Base-by-base conservation (phyloP, 1,140 invertebrate species). In the Orius laevigatus region DNA sequence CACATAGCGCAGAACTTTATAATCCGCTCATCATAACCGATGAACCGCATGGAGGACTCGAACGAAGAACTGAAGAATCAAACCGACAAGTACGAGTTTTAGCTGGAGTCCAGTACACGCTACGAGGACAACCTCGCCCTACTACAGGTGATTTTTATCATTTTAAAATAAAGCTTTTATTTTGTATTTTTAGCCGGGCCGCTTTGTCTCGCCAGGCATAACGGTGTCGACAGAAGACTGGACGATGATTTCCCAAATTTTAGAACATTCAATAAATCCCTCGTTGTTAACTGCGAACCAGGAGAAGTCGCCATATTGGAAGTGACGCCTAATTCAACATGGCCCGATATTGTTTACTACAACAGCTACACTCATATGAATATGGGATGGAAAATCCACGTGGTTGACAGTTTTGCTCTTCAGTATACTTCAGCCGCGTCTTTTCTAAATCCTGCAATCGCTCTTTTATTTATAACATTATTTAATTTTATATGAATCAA, bases 271-370 rank as follows among this genome's bases (percentile, higher is more conserved):
- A 86, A 90, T 59, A 74, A 83, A 53, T 74, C 78, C 5, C 65
- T 91, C 40, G 55, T 69, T 11, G 74, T 74, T 50, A 59, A 62
- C 18, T 92, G 87, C 62, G 76, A 81, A 56, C 57, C 70, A 58
- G 78, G 75, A 9, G 74, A 80, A 46, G 72, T 80, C 4, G 83
- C 78, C 0, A 63, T 77, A 11, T 67, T 94, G 8, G 74, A 79
- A 61, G 77, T 93, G 3, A 84, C 83, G 3, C 91, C 91, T 1
- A 91, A 93, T 61, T 75, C 80, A 10, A 77, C 83, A 0, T 93
- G 88, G 83, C 90, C 91, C 0, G 88, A 94, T 62, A 70, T 76
- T 8, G 86, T 95, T 12, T 95, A 93, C 66, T 95, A 94, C 61
- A 85, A 92, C 65, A 91, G 86, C 44, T 94, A 87, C 63, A 87